Evolutionary conservation across 53 echinoderm and acorn worm species (phyloP).

Genomic region (Apostichopus leukothele): DNA sequence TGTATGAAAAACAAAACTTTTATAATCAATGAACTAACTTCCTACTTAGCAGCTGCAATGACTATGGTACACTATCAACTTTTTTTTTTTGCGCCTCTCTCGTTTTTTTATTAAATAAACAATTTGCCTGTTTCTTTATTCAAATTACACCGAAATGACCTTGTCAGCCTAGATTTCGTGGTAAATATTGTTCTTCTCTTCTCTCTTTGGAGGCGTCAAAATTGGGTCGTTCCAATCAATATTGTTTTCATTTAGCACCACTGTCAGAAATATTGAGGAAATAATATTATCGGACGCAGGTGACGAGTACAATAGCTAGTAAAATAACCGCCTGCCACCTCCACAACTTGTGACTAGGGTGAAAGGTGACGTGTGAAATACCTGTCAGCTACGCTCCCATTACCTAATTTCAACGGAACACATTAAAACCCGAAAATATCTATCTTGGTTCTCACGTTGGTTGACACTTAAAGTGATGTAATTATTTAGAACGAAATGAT

Average conservation of each 20-base stretch:
- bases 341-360: neutral
- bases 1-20: too few species aligned
- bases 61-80: too few species aligned
- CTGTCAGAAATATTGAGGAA: constrained; percentile 22
- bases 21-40: too few species aligned
- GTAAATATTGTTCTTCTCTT: constrained; percentile 28
- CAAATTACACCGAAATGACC: constrained; percentile 25
- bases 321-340: neutral
- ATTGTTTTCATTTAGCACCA: constrained; percentile 38
- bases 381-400: constrained; percentile 7
- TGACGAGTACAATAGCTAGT: constrained; percentile 7
- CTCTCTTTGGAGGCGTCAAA: constrained; percentile 32
- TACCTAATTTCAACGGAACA: constrained; percentile 1
- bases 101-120: neutral
- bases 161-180: constrained; percentile 40
- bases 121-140: constrained; percentile 10
- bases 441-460: neutral
- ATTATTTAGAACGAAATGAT: neutral
- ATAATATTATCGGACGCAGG: constrained; percentile 46
- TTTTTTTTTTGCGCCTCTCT: too few species aligned
- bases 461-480: constrained; percentile 14
- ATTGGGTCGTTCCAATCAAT: constrained; percentile 47
- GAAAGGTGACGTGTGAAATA: constrained; percentile 6
- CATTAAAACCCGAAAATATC: neutral
- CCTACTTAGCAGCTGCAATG: too few species aligned